phyloP scores from a whole-genome alignment of 2,113 vertebrate species.

The Nannospalax galili region DNA sequence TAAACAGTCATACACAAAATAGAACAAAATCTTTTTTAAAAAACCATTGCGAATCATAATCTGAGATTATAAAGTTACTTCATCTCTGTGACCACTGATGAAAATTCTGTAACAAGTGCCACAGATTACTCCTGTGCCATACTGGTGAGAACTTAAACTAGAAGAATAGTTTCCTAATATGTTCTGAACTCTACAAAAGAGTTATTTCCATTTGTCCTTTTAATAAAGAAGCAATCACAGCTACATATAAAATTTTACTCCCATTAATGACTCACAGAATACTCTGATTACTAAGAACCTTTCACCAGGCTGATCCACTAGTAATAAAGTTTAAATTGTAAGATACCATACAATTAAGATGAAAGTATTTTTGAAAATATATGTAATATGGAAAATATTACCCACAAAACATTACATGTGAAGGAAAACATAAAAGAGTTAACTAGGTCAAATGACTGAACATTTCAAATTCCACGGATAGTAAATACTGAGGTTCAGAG shows the following conservation, averaged over 20 bases:
- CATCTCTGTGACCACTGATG: neutral
- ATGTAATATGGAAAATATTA: constrained; percentile 35
- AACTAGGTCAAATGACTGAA: neutral
- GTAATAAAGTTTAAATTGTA: neutral
- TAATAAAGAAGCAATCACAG: neutral
- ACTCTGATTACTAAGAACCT: neutral
- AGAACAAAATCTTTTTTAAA: too few species aligned
- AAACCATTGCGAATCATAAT: neutral
- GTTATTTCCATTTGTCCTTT: neutral
- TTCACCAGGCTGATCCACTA: neutral
- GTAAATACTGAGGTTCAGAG: neutral
- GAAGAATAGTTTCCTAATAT: neutral
- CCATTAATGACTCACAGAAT: neutral
- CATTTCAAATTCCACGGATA: neutral
- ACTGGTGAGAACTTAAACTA: neutral
- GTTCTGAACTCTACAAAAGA: neutral
- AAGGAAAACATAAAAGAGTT: neutral
- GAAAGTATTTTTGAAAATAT: neutral
- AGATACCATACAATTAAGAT: neutral
- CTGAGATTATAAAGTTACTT: constrained; percentile 2
- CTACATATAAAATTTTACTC: neutral
- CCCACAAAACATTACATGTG: neutral
- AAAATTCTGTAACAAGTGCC: neutral
- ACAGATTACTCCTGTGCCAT: neutral
- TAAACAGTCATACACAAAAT: too few species aligned